These are phyloP conservation scores for Xestia ashworthii DNA, from an alignment of 2,888 invertebrate species.

Conservation along the genomic window DNA sequence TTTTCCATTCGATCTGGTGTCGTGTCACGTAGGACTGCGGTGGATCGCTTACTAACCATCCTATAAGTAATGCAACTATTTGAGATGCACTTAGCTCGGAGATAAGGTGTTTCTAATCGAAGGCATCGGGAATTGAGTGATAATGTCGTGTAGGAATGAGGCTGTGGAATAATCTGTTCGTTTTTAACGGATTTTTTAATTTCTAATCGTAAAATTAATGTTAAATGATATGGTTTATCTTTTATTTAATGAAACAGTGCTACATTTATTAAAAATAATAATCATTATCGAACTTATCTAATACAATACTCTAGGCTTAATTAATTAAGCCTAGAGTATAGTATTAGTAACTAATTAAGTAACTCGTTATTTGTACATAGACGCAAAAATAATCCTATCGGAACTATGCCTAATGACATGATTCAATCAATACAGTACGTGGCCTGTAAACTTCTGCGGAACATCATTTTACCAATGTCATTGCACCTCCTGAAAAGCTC, in stretches of 20 bases:
- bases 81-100: slow-evolving; percentile 49
- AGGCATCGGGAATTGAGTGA: slow-evolving; percentile 21
- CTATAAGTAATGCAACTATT: slow-evolving; percentile 70
- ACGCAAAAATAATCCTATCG: background rate
- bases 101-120: slow-evolving; percentile 57
- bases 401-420: background rate
- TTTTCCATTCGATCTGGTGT: slow-evolving; percentile 85
- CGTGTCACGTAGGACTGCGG: slow-evolving; percentile 78
- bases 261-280: slow-evolving; percentile 1
- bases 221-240: background rate
- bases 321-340: no score
- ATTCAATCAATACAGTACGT: background rate
- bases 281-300: background rate
- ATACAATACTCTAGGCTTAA: background rate
- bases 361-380: background rate
- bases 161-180: background rate
- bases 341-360: background rate
- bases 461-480: background rate
- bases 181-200: slow-evolving; percentile 5
- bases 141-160: slow-evolving; percentile 40
- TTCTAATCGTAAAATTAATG: background rate
- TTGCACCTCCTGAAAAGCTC: background rate
- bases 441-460: background rate
- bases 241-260: background rate
- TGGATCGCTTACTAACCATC: slow-evolving; percentile 60